A percentile compares a stretch with the other conserved stretches of the same genome.
phyloP scores from a whole-genome alignment of 37 sponge, comb jelly and placozoan genomes.

The Diacarnus erythraeanus region DNA sequence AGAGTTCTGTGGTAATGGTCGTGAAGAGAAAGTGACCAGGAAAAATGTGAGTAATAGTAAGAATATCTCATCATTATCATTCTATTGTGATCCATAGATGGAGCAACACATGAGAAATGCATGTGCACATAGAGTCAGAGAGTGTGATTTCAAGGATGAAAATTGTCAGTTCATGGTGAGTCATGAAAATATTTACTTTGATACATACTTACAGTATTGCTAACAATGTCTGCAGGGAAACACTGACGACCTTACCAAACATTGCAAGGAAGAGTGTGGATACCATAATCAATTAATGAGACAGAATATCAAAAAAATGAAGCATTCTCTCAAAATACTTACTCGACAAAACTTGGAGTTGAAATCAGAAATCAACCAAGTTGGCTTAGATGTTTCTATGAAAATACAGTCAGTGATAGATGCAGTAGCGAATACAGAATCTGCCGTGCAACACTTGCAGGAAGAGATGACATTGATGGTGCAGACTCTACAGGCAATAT shows the following conservation, averaged over 20 bases:
- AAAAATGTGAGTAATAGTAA: conserved; percentile 62
- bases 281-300: conserved; percentile 21
- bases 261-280: conserved; percentile 10
- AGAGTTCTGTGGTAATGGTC: conserved; percentile 40
- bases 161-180: conserved; percentile 49
- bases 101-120: not conserved
- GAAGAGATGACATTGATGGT: conserved; percentile 66
- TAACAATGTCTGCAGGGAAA: too few species aligned
- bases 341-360: conserved; percentile 2
- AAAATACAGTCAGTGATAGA: conserved; percentile 34
- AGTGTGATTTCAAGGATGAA: conserved; percentile 24
- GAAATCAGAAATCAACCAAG: conserved; percentile 10
- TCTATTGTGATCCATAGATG: not conserved
- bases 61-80: too few species aligned
- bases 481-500: conserved; percentile 73
- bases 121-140: conserved; percentile 14
- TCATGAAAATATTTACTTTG: not conserved
- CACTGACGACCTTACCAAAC: conserved; percentile 19
- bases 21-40: conserved; percentile 53
- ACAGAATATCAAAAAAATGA: not conserved
- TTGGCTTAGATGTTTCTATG: conserved; percentile 5
- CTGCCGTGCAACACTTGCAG: conserved; percentile 44
- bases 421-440: conserved; percentile 38
- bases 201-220: too few species aligned
- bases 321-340: not conserved